These are phyloP conservation scores for Ataeniobius toweri DNA, from an alignment of 2,797 vertebrate species.

Conservation along the genomic window DNA sequence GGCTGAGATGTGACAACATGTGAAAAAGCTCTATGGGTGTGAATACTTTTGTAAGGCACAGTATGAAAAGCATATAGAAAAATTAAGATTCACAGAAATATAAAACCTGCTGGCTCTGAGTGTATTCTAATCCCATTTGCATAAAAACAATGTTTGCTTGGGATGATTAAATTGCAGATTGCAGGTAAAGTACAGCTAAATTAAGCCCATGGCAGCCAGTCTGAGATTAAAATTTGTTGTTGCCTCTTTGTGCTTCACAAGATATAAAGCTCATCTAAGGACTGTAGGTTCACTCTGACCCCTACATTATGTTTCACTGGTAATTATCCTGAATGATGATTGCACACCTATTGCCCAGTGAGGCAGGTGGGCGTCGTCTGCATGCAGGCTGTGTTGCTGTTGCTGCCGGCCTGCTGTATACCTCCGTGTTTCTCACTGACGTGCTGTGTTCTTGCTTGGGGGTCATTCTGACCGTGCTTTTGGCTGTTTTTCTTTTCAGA, in stretches of 20 bases:
- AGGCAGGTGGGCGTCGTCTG: slow-evolving; percentile 20
- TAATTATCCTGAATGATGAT: slow-evolving; percentile 50
- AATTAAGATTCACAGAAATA: slow-evolving; percentile 11
- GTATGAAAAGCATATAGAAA: neutral
- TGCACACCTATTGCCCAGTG: slow-evolving; percentile 15
- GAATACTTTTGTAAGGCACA: neutral
- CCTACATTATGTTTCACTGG: slow-evolving; percentile 35
- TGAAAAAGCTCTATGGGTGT: neutral
- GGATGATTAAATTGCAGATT: slow-evolving; percentile 15
- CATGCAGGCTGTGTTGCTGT: neutral
- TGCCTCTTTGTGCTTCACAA: slow-evolving; percentile 41
- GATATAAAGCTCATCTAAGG: slow-evolving; percentile 34
- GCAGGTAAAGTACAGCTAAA: slow-evolving; percentile 16
- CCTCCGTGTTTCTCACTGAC: slow-evolving; percentile 12
- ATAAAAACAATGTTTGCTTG: neutral
- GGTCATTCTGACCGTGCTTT: slow-evolving; percentile 27
- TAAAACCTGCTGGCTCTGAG: neutral
- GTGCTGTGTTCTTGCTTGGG: slow-evolving; percentile 13
- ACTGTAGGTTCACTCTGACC: slow-evolving; percentile 37
- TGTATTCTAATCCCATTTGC: slow-evolving; percentile 13
- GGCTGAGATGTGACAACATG: too few species aligned
- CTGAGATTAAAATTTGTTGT: slow-evolving; percentile 41
- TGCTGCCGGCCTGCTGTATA: neutral
- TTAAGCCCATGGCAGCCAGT: slow-evolving; percentile 11
- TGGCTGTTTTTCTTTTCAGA: slow-evolving; percentile 18